Conservation (phyloP, 2,113 vertebrate species). For the Phrynosoma platyrhinos region DNA sequence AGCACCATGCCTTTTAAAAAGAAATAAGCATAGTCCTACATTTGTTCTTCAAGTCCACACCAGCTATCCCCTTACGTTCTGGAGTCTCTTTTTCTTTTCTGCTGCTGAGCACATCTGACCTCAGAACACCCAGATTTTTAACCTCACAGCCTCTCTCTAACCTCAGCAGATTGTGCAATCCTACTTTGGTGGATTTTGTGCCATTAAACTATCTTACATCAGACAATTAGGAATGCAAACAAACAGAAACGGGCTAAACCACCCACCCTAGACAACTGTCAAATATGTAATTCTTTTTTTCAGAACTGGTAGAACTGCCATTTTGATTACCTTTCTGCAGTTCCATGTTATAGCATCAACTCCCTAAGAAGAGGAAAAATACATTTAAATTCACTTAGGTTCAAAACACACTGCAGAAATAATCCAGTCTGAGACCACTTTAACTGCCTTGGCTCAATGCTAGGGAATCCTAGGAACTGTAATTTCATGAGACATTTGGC, state of each 20-base stretch:
- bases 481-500: too few species aligned
- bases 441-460: too few species aligned
- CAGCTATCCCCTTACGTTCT: not conserved
- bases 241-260: not conserved
- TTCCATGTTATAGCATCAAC: not conserved
- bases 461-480: too few species aligned
- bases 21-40: not conserved
- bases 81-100: not conserved
- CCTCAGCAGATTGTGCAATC: not conserved
- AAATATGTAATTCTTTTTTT: not conserved
- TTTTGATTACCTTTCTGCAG: not conserved
- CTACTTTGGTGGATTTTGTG: not conserved
- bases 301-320: not conserved
- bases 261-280: not conserved
- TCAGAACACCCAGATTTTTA: not conserved
- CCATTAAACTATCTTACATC: not conserved
- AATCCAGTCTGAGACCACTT: too few species aligned
- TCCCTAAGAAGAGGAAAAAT: not conserved
- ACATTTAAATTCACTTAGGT: not conserved
- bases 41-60: not conserved
- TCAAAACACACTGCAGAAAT: too few species aligned
- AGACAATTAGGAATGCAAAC: not conserved
- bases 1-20: not conserved
- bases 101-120: not conserved
- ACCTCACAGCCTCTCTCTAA: not conserved